Percentiles rank a stretch among this genome's conserved stretches.
phyloP scores from a whole-genome alignment of 2,888 invertebrate genomes.

The Aradus depressus region DNA sequence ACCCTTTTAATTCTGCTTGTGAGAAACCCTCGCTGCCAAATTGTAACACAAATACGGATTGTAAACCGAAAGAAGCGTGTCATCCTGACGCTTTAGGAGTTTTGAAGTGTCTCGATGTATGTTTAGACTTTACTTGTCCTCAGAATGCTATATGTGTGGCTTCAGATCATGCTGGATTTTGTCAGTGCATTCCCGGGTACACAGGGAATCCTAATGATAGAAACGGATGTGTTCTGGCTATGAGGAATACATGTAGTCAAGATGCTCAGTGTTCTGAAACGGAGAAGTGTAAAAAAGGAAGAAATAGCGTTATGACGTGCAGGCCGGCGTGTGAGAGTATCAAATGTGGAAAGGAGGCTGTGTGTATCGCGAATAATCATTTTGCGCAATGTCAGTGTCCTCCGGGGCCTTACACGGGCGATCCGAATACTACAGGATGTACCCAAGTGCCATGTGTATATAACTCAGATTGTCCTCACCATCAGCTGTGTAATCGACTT shows the following conservation, averaged over 20 bases:
- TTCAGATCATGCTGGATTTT: conserved; percentile 59
- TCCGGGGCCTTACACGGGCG: conserved; percentile 72
- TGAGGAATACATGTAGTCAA: conserved; percentile 62
- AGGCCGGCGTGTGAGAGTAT: conserved; percentile 64
- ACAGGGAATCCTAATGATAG: conserved; percentile 83
- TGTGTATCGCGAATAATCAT: conserved; percentile 82
- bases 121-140: conserved; percentile 72
- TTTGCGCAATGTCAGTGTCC: conserved; percentile 83
- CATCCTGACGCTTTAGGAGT: conserved; percentile 75
- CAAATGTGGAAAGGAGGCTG: conserved; percentile 72
- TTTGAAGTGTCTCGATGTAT: conserved; percentile 66
- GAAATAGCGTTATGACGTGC: conserved; percentile 52
- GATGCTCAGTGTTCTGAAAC: conserved; percentile 76
- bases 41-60: conserved; percentile 59
- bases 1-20: conserved; percentile 66
- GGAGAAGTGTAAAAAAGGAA: conserved; percentile 57
- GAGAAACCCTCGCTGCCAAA: conserved; percentile 81
- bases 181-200: conserved; percentile 72
- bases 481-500: conserved; percentile 70
- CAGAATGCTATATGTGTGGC: conserved; percentile 71
- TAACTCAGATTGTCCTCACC: conserved; percentile 68
- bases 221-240: conserved; percentile 64
- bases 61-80: conserved; percentile 58
- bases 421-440: conserved; percentile 67
- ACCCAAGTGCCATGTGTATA: conserved; percentile 74